Conservation (phyloP, 2,797 vertebrate genomes). For the Manis pentadactyla region DNA sequence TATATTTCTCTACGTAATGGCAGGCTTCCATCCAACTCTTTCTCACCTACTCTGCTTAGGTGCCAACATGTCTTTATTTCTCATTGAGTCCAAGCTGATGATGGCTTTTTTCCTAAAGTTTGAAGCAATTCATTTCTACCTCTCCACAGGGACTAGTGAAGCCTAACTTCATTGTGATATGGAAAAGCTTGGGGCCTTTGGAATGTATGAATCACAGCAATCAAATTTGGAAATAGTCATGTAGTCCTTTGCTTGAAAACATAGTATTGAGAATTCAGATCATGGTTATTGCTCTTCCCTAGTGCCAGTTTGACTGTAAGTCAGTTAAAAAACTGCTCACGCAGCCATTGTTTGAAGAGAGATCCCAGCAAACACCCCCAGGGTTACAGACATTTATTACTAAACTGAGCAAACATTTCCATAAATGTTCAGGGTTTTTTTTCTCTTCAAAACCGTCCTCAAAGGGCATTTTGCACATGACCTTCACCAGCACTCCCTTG, state of each 20-base stretch:
- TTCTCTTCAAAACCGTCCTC: not conserved
- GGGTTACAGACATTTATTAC: slow-evolving; percentile 59
- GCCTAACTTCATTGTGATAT: slow-evolving; percentile 65
- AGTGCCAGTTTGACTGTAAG: slow-evolving; percentile 28
- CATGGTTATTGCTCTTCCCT: slow-evolving; percentile 30
- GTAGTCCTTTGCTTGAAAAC: slow-evolving; percentile 24
- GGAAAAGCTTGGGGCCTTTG: slow-evolving; percentile 44
- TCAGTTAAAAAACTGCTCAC: not conserved
- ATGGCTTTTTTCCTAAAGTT: slow-evolving; percentile 69
- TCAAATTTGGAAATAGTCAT: slow-evolving; percentile 58
- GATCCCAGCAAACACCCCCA: slow-evolving; percentile 29
- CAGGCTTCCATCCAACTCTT: not conserved
- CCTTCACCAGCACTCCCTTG: not conserved
- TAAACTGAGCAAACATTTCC: slow-evolving; percentile 54
- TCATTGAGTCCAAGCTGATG: slow-evolving; percentile 48
- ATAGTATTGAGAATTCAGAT: not conserved
- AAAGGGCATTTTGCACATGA: not conserved
- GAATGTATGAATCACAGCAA: slow-evolving; percentile 60
- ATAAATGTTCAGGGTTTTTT: not conserved
- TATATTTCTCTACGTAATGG: not conserved
- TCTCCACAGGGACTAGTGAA: slow-evolving; percentile 64
- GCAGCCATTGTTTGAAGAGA: slow-evolving; percentile 33
- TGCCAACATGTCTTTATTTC: slow-evolving; percentile 2
- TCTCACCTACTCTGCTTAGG: not conserved
- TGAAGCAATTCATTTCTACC: slow-evolving; percentile 70